Evolutionary conservation across 2,797 vertebrate species (phyloP), one percentile per base, ranked within the genome.

Genomic region (Esox lucius): DNA sequence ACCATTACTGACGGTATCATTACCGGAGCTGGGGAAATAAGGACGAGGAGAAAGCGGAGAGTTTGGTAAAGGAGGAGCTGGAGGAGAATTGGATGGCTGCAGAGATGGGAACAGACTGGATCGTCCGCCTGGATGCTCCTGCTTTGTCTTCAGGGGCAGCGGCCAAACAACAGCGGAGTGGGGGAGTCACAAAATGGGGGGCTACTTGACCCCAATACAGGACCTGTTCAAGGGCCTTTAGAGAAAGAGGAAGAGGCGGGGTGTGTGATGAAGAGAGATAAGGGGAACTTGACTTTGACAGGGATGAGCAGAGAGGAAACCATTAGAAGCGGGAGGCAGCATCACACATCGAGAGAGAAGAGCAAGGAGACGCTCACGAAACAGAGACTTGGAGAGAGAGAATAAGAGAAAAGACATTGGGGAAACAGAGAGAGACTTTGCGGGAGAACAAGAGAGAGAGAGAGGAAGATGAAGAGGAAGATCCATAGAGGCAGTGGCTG

Each of bases 71-170:
- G 42, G 7, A 19, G 64, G 28, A 31, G 62, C 26, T 28, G 31
- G 68, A 74, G 53, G 51, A 26, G 75, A 73, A 0, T 75, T 73
- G 71, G 77, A 81, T 77, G 73, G 75, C 67, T 79, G 79, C 78
- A 77, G 79, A 74, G 83, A 70, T 84, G 80, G 75, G 84, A 88
- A 87, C 90, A 90, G 85, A 83, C 83, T 86, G 87, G 87, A 86
- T 89, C 88, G 91, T 91, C 89, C 92, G 91, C 91, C 86, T 90
- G 88, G 86, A 81, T 89, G 90, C 86, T 79, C 86, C 87, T 77
- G 83, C 85, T 87, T 80, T 88, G 87, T 90, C 91, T 92, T 86
- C 87, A 86, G 90, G 90, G 87, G 89, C 84, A 85, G 88, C 85
- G 87, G 91, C 88, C 90, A 87, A 91, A 88, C 82, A 91, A 84